Conservation (phyloP, 2,888 invertebrate genomes). For the Urechis unicinctus region DNA sequence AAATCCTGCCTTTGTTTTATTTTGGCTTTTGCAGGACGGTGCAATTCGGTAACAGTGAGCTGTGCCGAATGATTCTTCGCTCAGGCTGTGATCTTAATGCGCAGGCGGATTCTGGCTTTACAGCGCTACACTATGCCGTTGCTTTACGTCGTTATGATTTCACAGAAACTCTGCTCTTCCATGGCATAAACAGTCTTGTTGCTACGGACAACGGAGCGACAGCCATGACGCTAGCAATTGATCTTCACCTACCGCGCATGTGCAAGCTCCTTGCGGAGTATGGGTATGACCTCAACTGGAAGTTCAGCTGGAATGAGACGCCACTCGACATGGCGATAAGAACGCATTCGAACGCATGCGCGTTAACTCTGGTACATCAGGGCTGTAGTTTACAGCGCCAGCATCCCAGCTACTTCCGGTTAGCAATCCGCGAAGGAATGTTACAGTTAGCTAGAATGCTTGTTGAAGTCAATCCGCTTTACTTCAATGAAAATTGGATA, state of each 20-base stretch:
- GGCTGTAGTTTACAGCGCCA: slow-evolving; percentile 28
- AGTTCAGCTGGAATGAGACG: slow-evolving; percentile 36
- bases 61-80: slow-evolving; percentile 36
- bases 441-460: slow-evolving; percentile 29
- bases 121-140: slow-evolving; percentile 39
- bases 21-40: slow-evolving; percentile 36
- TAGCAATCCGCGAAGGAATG: slow-evolving; percentile 27
- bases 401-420: background rate
- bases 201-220: slow-evolving; percentile 35
- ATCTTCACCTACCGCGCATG: slow-evolving; percentile 36
- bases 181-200: slow-evolving; percentile 26
- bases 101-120: slow-evolving; percentile 33
- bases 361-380: slow-evolving; percentile 36
- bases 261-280: slow-evolving; percentile 29
- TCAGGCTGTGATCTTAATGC: slow-evolving; percentile 36
- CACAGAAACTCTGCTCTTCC: slow-evolving; percentile 29
- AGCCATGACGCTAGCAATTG: slow-evolving; percentile 40
- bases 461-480: slow-evolving; percentile 29
- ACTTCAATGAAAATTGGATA: slow-evolving; percentile 36
- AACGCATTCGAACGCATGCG: slow-evolving; percentile 35
- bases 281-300: slow-evolving; percentile 37
- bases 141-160: slow-evolving; percentile 36
- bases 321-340: slow-evolving; percentile 41
- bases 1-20: no score
- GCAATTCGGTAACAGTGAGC: slow-evolving; percentile 33